A percentile compares a stretch with the other conserved stretches of the same genome.
Conservation (phyloP, 2,888 invertebrate species). For the Torymus tubicola region DNA sequence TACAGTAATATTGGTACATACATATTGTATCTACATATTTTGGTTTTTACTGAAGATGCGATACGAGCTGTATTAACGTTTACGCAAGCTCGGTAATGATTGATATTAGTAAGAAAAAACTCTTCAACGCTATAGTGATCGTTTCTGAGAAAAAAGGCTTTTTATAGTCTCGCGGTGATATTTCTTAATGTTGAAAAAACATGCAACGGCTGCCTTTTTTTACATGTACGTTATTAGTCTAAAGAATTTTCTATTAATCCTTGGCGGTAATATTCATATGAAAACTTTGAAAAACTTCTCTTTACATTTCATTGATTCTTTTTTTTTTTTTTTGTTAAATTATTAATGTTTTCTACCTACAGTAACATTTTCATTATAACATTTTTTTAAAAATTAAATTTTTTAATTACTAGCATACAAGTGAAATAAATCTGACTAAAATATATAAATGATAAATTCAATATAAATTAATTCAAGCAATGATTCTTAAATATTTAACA, state of each 20-base stretch:
- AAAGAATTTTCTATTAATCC: slow-evolving; percentile 1
- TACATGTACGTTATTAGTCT: neutral
- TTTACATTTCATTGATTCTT: no score
- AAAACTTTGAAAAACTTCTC: neutral
- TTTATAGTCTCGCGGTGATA: slow-evolving; percentile 20
- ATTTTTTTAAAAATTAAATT: no score
- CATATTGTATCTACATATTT: slow-evolving; percentile 45
- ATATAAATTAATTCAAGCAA: neutral
- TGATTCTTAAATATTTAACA: neutral
- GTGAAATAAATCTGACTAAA: no score
- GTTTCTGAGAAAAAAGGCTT: slow-evolving; percentile 40
- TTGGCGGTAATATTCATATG: slow-evolving; percentile 29
- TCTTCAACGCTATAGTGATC: slow-evolving; percentile 24
- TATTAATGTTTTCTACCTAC: no score
- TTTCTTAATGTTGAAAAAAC: slow-evolving; percentile 37
- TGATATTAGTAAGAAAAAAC: neutral
- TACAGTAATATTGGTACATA: slow-evolving; percentile 54
- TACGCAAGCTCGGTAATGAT: slow-evolving; percentile 32
- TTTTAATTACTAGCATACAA: no score
- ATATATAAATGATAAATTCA: no score
- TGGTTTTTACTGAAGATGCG: slow-evolving; percentile 24
- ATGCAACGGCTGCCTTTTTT: slow-evolving; percentile 22
- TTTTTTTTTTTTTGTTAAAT: no score
- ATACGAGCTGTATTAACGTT: slow-evolving; percentile 22
- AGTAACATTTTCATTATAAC: no score